Evolutionary conservation across 2,797 vertebrate species (phyloP), one percentile per base, ranked within the genome.

Genomic region (Peromyscus melanophrys): DNA sequence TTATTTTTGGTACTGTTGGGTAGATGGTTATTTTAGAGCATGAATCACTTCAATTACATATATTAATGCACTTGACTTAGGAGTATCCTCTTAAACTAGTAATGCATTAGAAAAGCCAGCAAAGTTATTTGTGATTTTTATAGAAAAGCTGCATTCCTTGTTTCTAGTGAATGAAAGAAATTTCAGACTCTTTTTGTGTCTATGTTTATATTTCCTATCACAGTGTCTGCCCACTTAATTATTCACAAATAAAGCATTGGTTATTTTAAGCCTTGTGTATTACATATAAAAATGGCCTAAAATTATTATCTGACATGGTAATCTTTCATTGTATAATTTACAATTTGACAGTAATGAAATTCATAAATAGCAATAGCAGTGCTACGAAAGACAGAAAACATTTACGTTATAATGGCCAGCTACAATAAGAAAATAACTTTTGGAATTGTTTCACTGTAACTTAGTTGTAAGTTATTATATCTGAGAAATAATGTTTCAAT

Each of bases 301-400:
- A 88, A 55, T 96, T 97, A 85, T 40, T 46, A 85, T 92, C 69
- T 97, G 97, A 96, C 93, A 95, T 65, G 77, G 52, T 76, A 96
- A 95, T 98, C 59, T 84, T 96, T 97, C 87, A 96, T 96, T 96
- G 88, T 87, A 85, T 98, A 96, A 97, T 98, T 98, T 97, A 92
- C 80, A 90, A 61, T 89, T 96, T 91, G 37, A 89, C 89, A 96
- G 89, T 97, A 97, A 97, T 95, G 88, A 96, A 96, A 97, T 98
- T 96, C 73, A 92, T 95, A 97, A 97, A 96, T 90, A 97, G 55
- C 34, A 97, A 92, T 77, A 97, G 67, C 69, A 96, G 23, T 1
- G 1, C 52, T 97, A 88, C 95, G 98, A 83, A 21, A 94, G 59
- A 61, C 23, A 85, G 93, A 76, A 73, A 82, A 84, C 80, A 69